A percentile compares a stretch with the other conserved stretches of the same genome.
These are phyloP conservation scores for Drosophila littoralis DNA, from an alignment of 1,140 invertebrate genomes.

Conservation along the genomic window DNA sequence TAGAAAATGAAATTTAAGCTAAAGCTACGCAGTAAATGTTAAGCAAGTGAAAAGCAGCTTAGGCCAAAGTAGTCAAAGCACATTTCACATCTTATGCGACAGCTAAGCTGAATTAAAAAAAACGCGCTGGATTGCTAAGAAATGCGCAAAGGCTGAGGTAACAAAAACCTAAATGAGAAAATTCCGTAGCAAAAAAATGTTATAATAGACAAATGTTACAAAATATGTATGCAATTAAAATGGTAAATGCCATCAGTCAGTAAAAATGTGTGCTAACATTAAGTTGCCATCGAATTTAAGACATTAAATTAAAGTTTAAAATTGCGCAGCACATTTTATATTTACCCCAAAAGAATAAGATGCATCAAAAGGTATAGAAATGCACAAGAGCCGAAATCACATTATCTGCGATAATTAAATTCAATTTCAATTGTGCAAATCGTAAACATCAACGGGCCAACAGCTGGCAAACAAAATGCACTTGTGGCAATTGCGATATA, in stretches of 20 bases:
- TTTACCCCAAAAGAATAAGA: too few relatives aligned
- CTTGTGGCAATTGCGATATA: slow-evolving; percentile 9
- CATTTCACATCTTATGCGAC: slow-evolving; percentile 44
- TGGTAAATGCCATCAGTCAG: too few relatives aligned
- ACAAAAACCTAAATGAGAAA: background rate
- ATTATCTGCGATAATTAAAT: background rate
- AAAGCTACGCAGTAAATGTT: slow-evolving; percentile 17
- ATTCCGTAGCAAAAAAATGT: background rate
- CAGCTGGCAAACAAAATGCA: slow-evolving; percentile 19
- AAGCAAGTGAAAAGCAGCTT: slow-evolving; percentile 59
- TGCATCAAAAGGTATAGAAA: too few relatives aligned
- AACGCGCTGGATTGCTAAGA: slow-evolving; percentile 8
- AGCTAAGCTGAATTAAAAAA: slow-evolving; percentile 47
- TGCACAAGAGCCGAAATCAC: background rate
- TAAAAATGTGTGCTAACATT: too few relatives aligned
- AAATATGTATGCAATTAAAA: too few relatives aligned
- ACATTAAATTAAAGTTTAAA: too few relatives aligned
- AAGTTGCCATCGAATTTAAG: too few relatives aligned
- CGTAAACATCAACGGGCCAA: background rate
- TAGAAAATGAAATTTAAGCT: slow-evolving; percentile 7
- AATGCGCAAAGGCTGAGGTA: slow-evolving; percentile 2
- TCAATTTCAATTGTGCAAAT: background rate
- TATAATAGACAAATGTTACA: background rate
- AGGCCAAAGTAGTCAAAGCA: slow-evolving; percentile 63
- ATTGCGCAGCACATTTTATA: too few relatives aligned